A percentile compares a stretch with the other conserved stretches of the same genome.
These are phyloP conservation scores for Oenanthe oenanthe DNA, from an alignment of 2,113 vertebrate genomes.

Conservation along the genomic window DNA sequence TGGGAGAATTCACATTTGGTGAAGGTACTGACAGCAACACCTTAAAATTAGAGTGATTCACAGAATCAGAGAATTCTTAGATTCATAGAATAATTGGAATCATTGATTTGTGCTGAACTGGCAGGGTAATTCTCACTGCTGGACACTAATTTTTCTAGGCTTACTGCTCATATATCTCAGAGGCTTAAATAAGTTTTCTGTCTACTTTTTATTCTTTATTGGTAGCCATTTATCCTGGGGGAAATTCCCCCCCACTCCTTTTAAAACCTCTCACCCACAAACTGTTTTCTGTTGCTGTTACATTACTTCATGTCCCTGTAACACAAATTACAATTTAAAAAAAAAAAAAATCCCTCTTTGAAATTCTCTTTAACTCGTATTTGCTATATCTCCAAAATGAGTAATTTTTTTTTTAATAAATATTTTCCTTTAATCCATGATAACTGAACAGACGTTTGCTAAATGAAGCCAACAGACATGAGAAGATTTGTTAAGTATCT, in stretches of 20 bases:
- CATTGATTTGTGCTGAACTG: neutral
- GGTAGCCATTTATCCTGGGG: neutral
- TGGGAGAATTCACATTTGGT: neutral
- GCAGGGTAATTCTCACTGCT: neutral
- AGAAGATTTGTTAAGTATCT: conserved; percentile 59
- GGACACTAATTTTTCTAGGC: neutral
- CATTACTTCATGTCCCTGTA: neutral
- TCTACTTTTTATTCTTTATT: conserved; percentile 7
- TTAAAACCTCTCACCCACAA: conserved; percentile 13
- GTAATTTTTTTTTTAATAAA: conserved; percentile 20
- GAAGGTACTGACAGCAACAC: neutral
- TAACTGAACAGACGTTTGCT: conserved; percentile 63
- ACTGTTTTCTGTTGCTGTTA: neutral
- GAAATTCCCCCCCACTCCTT: neutral
- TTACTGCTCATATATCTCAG: neutral
- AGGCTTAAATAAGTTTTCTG: conserved; percentile 11
- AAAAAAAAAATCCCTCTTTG: neutral
- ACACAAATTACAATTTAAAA: neutral
- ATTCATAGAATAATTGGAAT: neutral
- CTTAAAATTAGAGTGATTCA: neutral
- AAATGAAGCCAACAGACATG: conserved; percentile 66
- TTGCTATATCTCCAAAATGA: conserved; percentile 9
- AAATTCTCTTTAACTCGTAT: conserved; percentile 15
- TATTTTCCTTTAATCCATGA: conserved; percentile 58
- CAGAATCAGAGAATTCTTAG: neutral